Base-by-base conservation (phyloP, 2,888 invertebrate genomes). In the Epicampocera succincta region DNA sequence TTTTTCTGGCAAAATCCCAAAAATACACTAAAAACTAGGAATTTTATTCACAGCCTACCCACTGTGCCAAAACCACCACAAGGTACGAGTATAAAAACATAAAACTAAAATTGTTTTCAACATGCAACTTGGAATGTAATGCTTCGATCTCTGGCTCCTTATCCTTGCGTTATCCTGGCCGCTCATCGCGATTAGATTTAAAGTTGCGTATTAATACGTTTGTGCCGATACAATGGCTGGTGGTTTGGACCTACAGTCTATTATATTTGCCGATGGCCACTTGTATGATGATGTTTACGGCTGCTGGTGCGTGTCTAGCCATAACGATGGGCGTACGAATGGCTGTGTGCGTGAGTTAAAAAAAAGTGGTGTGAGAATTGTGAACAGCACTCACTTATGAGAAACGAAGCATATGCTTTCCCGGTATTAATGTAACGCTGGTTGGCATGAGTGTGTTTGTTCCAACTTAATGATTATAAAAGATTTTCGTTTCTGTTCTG, bases 111-210 rank as follows among this genome's bases (percentile, higher is more conserved):
- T 6, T 15, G 33, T 13, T 0, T 40, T 15, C 17, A 13, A 54
- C 13, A 52, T 40, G 48, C 50, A 38, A 77, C 13, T 63, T 60
- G 46, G 48, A 48, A 61, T 63, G 76, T 85, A 86, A 84, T 84
- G 85, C 87, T 87, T 85, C 87, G 87, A 88, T 89, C 88, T 87
- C 86, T 86, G 86, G 87, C 86, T 82, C 83, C 84, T 85, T 85
- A 85, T 85, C 83, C 85, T 85, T 84, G 83, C 75, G 77, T 85
- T 85, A 84, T 78, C 76, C 73, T 84, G 79, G 85, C 85, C 85
- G 86, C 86, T 88, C 87, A 88, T 87, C 87, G 85, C 84, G 73
- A 81, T 80, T 85, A 65, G 77, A 80, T 76, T 69, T 78, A 54
- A 71, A 40, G 71, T 73, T 82, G 78, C 68, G 33, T 66, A 74